Percentiles rank a stretch among this genome's conserved stretches.
Evolutionary conservation across 2,113 vertebrate genomes (phyloP).

Genomic region (Odocoileus hemionus): DNA sequence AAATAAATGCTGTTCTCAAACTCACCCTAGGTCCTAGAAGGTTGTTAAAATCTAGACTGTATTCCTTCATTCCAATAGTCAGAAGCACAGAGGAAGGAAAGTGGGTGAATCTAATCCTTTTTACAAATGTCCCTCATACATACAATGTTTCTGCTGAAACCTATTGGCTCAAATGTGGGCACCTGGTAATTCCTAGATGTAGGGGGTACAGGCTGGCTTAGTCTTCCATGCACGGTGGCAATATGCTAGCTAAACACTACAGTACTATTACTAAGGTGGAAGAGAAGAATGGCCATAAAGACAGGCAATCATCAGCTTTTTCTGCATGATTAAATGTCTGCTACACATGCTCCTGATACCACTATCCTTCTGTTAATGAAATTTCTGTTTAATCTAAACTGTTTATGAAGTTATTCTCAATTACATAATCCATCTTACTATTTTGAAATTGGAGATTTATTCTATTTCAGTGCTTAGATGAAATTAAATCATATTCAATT

Average conservation of each 20-base stretch:
- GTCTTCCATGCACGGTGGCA: background rate
- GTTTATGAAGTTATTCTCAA: constrained; percentile 17
- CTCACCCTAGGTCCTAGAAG: background rate
- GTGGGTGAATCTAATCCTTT: background rate
- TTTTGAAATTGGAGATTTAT: constrained; percentile 17
- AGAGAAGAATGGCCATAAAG: background rate
- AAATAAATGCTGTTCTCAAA: background rate
- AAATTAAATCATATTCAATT: constrained; percentile 7
- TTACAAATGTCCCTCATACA: background rate
- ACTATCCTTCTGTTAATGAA: background rate
- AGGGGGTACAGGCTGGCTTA: background rate
- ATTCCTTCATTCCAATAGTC: background rate
- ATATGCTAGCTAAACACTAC: background rate
- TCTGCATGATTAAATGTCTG: background rate
- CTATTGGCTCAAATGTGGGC: background rate
- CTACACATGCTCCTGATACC: background rate
- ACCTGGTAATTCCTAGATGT: background rate
- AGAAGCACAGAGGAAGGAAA: background rate
- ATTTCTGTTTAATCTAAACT: background rate
- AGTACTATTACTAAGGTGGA: background rate
- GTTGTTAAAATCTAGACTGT: background rate
- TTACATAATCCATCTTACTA: background rate
- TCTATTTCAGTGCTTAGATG: background rate
- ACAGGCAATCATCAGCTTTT: background rate
- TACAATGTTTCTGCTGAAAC: background rate